phyloP scores from a whole-genome alignment of 2,797 vertebrate genomes.

The Tokudaia tokunoshimensis region DNA sequence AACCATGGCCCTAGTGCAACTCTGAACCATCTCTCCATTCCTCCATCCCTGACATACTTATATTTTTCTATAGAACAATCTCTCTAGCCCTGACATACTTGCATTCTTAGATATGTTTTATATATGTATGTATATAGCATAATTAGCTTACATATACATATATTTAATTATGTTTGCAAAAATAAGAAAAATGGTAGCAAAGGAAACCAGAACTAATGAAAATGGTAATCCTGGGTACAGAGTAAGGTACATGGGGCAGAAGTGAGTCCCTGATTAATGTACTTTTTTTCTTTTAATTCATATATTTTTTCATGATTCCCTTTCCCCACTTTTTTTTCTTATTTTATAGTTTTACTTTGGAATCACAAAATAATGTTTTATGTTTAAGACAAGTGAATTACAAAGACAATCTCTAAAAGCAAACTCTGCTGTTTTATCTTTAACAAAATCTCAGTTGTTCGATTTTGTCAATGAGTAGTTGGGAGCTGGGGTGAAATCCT shows the following conservation, averaged over 20 bases:
- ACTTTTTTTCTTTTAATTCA: not conserved
- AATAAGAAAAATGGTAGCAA: not conserved
- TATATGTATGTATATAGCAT: not conserved
- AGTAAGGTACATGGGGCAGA: not conserved
- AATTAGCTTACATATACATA: not conserved
- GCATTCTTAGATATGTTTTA: not conserved
- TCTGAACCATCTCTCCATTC: not conserved
- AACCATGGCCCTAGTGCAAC: not conserved
- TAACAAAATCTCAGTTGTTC: not conserved
- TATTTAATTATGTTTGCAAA: not conserved
- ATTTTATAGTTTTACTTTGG: slow-evolving; percentile 25
- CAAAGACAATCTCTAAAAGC: slow-evolving; percentile 28
- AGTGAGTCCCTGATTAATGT: not conserved
- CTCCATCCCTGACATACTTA: not conserved
- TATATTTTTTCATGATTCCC: not conserved
- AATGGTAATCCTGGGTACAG: not conserved
- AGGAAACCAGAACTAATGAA: slow-evolving; percentile 36
- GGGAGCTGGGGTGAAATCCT: not conserved
- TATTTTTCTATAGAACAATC: not conserved
- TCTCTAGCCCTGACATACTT: not conserved
- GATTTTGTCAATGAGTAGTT: not conserved
- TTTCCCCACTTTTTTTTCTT: not conserved
- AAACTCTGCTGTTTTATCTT: not conserved
- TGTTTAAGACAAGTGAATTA: not conserved
- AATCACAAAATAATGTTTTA: not conserved